Evolutionary conservation across 2,113 vertebrate species (phyloP), one percentile per base, ranked within the genome.

Genomic region (Seriola rivoliana): DNA sequence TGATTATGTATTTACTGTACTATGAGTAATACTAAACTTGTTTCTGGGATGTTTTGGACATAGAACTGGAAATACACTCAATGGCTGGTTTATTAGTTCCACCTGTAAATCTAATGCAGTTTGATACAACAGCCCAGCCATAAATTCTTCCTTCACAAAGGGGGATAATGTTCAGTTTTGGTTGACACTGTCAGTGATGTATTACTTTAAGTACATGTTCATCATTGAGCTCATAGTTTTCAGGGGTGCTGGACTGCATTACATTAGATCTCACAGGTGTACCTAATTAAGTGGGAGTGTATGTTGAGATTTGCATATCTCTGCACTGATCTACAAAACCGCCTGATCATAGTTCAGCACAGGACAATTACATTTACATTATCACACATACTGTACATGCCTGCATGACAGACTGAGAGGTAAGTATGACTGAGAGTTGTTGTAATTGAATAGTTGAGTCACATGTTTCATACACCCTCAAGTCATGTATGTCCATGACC

Each of bases 21-120:
- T 32, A 17, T 67, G 48, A 62, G 34, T 50, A n/a, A 70, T 17
- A 23, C 4, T 60, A 54, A 16, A 63, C 21, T 36, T 44, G 13
- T 65, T 54, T 32, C 54, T 63, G 9, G 54, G 36, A 42, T 58
- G n/a, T 29, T n/a, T 79, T 59, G 40, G 25, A 55, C 52, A 44
- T 13, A 58, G 54, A 68, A 52, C 29, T 59, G 32, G 40, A 64
- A 64, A 63, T 46, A 59, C 11, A 67, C 8, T 11, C 8, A 29
- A n/a, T 19, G 14, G 13, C 38, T 14, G 9, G 25, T 78, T 67
- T n/a, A 3, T 52, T 52, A 52, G 1, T 2, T 52, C 6, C 2
- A 36, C 3, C 8, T 59, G 58, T 48, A 60, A 60, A 0, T 36
- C 23, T 58, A 63, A 62, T 19, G 36, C 17, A 59, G 9, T 9